These are phyloP conservation scores for Sminthurides aquaticus DNA, from an alignment of 2,888 invertebrate genomes.

Conservation along the genomic window DNA sequence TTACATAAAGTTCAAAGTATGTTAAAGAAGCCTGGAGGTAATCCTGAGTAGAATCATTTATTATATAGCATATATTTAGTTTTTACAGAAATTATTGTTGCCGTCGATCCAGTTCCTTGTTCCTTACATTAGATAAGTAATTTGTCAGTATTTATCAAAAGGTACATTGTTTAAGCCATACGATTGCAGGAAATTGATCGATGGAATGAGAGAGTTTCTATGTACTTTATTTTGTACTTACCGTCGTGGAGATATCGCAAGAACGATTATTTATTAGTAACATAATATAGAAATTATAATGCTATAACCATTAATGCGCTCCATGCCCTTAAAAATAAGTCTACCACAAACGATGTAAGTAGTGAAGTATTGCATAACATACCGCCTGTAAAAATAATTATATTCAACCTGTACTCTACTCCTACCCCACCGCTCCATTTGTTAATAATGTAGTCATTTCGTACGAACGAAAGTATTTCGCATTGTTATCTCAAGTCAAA, in stretches of 20 bases:
- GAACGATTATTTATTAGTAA: too few species aligned
- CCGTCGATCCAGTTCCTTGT: neutral
- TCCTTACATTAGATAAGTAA: neutral
- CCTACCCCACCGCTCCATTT: too few species aligned
- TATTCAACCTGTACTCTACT: too few species aligned
- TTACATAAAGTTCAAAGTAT: constrained; percentile 11
- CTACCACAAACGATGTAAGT: too few species aligned
- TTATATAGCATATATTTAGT: neutral
- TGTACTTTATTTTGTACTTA: neutral
- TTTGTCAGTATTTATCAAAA: neutral
- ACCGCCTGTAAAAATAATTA: too few species aligned
- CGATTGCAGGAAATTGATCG: neutral
- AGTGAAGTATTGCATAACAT: too few species aligned
- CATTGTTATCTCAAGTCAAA: too few species aligned
- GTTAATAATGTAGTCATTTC: too few species aligned
- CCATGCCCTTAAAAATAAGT: too few species aligned
- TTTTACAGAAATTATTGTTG: neutral
- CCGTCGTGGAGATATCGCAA: neutral
- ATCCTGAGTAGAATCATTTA: neutral
- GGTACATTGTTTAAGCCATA: neutral
- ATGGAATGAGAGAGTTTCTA: neutral
- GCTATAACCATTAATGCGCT: too few species aligned
- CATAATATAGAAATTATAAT: too few species aligned
- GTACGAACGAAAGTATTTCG: too few species aligned
- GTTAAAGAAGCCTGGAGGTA: constrained; percentile 10